Evolutionary conservation across 1,140 invertebrate genomes (phyloP).

Genomic region (Drosophila simulans): DNA sequence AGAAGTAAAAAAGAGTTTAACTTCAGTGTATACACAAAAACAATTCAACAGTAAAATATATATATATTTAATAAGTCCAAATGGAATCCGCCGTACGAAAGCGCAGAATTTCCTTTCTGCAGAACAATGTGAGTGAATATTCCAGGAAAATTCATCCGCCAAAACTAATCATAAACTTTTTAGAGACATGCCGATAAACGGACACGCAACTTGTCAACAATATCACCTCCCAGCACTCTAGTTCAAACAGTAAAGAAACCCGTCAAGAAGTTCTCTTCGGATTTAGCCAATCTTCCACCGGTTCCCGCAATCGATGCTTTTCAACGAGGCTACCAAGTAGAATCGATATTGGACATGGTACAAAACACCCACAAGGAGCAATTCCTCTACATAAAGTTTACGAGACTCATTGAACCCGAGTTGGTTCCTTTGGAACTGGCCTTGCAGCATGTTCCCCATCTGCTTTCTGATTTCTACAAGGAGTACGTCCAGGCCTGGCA

Average conservation of each 20-base stretch:
- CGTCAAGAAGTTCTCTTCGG: neutral
- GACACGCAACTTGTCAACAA: neutral
- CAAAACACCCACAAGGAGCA: neutral
- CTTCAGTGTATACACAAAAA: neutral
- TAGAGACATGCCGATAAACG: neutral
- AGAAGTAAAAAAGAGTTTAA: conserved; percentile 8
- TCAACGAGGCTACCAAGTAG: conserved; percentile 5
- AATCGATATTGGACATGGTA: conserved; percentile 6
- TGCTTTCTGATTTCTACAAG: conserved; percentile 13
- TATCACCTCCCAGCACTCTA: neutral
- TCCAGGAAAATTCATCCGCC: too few species aligned
- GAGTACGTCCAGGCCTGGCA: conserved; percentile 13
- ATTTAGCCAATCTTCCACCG: neutral
- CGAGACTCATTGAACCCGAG: conserved; percentile 6
- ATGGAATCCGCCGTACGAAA: neutral
- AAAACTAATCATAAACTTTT: neutral
- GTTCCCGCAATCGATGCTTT: conserved; percentile 2
- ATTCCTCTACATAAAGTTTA: conserved; percentile 3
- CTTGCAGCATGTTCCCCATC: neutral
- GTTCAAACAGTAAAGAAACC: conserved; percentile 1
- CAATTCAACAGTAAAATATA: neutral
- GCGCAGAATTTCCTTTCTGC: neutral
- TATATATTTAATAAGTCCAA: neutral
- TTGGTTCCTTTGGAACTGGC: conserved; percentile 8
- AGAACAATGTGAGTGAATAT: conserved; percentile 1